Percentiles rank a stretch among this genome's conserved stretches.
These are phyloP conservation scores for Clarias macrocephalus DNA, from an alignment of 2,113 vertebrate species.

Conservation along the genomic window DNA sequence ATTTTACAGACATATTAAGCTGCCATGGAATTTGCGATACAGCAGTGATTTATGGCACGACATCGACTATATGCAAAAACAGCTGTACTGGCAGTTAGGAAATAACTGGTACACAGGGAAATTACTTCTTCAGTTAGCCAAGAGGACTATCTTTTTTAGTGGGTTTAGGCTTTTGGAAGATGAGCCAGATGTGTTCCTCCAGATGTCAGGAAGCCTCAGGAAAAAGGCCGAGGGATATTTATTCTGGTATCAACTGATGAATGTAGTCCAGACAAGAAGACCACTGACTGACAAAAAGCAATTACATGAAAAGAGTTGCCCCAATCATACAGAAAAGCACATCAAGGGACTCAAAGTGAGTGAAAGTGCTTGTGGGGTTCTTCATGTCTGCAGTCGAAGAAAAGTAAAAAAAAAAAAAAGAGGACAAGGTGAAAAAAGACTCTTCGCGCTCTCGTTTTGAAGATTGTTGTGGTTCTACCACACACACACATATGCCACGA, in stretches of 20 bases:
- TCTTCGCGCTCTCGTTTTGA: constrained; percentile 43
- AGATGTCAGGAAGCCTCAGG: constrained; percentile 42
- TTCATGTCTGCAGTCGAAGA: not conserved
- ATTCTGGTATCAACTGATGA: constrained; percentile 13
- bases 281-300: constrained; percentile 48
- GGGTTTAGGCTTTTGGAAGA: constrained; percentile 18
- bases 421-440: constrained; percentile 9
- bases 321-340: constrained; percentile 34
- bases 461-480: constrained; percentile 55
- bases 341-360: constrained; percentile 15
- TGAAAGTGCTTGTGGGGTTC: constrained; percentile 1
- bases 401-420: constrained; percentile 11
- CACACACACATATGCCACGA: constrained; percentile 56
- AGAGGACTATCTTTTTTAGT: constrained; percentile 10
- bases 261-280: constrained; percentile 18
- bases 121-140: constrained; percentile 12
- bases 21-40: constrained; percentile 36
- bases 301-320: constrained; percentile 46
- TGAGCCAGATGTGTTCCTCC: constrained; percentile 34
- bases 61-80: constrained; percentile 17
- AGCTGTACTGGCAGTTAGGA: constrained; percentile 5
- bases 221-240: not conserved
- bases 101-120: constrained; percentile 31
- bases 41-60: constrained; percentile 25
- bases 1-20: constrained; percentile 56